phyloP scores from a whole-genome alignment of 2,797 vertebrate genomes.

The Phrynocephalus vlangalii region DNA sequence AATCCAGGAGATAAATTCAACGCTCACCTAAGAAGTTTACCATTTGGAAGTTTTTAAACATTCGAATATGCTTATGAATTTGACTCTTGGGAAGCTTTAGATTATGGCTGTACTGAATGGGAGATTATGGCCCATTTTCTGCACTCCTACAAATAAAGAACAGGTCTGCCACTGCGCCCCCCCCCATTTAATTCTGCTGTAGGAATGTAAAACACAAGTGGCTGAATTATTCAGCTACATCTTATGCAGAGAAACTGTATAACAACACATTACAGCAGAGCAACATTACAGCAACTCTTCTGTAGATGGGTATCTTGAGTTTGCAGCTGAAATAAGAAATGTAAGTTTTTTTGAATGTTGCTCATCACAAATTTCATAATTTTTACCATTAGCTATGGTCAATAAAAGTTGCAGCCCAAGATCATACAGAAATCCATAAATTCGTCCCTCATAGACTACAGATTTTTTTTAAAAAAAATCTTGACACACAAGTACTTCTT shows the following conservation, averaged over 20 bases:
- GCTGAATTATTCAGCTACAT: background rate
- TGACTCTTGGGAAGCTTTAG: too few relatives aligned
- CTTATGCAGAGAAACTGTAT: background rate
- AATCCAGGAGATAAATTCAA: background rate
- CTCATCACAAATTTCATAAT: background rate
- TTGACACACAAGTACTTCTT: background rate
- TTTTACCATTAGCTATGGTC: background rate
- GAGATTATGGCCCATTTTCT: too few relatives aligned
- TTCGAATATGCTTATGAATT: too few relatives aligned
- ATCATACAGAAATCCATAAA: background rate
- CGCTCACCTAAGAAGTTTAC: background rate
- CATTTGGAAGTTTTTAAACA: too few relatives aligned
- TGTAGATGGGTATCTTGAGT: background rate
- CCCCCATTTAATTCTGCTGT: background rate
- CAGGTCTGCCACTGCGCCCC: background rate
- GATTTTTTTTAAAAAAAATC: background rate
- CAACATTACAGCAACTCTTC: background rate
- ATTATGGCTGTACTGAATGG: too few relatives aligned
- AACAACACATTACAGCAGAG: background rate
- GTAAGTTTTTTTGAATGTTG: background rate
- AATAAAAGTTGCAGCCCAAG: background rate
- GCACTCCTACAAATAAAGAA: background rate
- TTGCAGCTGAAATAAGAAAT: background rate
- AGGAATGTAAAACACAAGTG: background rate
- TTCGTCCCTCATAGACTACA: background rate